These are phyloP conservation scores for Melipona beecheii DNA, from an alignment of 2,888 invertebrate species.

Conservation along the genomic window DNA sequence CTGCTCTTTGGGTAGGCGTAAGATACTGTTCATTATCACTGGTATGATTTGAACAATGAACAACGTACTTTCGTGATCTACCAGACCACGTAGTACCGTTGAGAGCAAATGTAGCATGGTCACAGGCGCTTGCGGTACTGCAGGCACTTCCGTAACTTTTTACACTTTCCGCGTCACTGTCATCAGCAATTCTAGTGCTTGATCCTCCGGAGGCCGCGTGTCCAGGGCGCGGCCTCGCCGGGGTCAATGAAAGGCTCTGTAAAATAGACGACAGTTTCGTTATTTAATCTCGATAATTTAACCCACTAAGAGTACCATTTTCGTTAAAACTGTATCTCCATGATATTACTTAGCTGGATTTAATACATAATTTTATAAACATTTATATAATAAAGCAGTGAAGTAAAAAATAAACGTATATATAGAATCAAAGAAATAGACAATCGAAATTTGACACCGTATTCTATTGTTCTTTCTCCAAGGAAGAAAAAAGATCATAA, in stretches of 20 bases:
- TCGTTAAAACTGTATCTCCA: not conserved
- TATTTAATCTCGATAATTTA: not conserved
- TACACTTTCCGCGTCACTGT: constrained; percentile 90
- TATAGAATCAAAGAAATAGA: no score
- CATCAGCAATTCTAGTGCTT: constrained; percentile 85
- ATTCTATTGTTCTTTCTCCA: no score
- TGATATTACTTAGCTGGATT: not conserved
- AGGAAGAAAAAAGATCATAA: no score
- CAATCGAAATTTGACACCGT: no score
- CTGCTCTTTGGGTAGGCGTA: constrained; percentile 94
- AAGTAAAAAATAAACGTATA: no score
- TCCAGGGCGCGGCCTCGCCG: constrained; percentile 82
- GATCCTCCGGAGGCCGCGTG: constrained; percentile 68
- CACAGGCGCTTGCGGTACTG: constrained; percentile 92
- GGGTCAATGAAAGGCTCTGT: constrained; percentile 82
- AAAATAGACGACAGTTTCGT: constrained; percentile 11
- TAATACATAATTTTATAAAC: not conserved
- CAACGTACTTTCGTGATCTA: constrained; percentile 88
- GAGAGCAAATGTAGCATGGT: constrained; percentile 92
- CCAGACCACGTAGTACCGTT: constrained; percentile 87
- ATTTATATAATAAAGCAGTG: not conserved
- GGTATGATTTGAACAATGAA: constrained; percentile 93
- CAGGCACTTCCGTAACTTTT: constrained; percentile 91
- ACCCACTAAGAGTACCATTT: not conserved
- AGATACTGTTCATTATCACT: constrained; percentile 93